A percentile compares a stretch with the other conserved stretches of the same genome.
phyloP scores from a whole-genome alignment of 2,113 vertebrate genomes.

The Ctenomys sociabilis region DNA sequence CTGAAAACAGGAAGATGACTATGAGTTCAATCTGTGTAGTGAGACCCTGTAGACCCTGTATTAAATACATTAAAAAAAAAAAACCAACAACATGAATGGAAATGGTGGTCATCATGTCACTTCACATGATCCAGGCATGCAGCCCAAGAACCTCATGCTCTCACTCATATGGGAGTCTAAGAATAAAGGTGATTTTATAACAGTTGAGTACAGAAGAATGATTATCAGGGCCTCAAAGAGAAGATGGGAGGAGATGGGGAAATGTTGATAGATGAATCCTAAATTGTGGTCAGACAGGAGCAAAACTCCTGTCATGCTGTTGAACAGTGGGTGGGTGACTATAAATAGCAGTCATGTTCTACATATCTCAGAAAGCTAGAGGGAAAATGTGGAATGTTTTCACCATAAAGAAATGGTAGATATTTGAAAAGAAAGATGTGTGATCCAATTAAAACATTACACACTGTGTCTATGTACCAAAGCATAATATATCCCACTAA shows the following conservation, averaged over 20 bases:
- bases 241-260: neutral
- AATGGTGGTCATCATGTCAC: neutral
- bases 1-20: no score
- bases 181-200: no score
- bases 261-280: neutral
- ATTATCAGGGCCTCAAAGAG: neutral
- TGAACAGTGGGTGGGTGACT: no score
- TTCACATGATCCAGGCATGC: neutral
- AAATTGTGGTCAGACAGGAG: neutral
- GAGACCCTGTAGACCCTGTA: no score
- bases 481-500: neutral
- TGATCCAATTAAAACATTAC: neutral
- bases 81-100: no score
- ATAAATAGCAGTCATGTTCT: no score
- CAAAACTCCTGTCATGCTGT: neutral
- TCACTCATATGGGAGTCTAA: neutral
- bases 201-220: neutral
- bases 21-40: no score
- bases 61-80: no score
- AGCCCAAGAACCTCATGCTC: neutral
- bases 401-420: neutral
- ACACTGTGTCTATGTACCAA: neutral
- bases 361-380: neutral
- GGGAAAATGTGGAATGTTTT: neutral
- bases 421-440: neutral